phyloP scores from a whole-genome alignment of 2,797 vertebrate species.

The Brotula barbata region DNA sequence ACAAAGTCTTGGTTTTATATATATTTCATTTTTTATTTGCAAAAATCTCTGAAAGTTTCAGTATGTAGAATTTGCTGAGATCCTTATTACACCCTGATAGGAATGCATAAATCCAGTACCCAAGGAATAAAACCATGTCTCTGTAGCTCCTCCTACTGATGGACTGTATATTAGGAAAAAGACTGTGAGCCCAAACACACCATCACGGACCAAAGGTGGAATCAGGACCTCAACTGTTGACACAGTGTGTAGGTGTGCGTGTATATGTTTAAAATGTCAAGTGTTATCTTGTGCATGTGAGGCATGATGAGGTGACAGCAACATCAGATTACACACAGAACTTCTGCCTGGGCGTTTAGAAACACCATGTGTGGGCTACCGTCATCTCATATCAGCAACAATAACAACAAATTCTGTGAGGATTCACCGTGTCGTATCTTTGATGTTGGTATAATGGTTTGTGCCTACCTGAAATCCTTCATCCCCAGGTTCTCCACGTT shows the following conservation, averaged over 20 bases:
- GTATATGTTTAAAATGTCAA: conserved; percentile 4
- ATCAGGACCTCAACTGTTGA: too few species aligned
- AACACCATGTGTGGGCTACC: conserved; percentile 61
- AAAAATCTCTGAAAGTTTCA: too few species aligned
- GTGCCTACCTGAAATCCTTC: conserved; percentile 91
- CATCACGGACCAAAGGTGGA: too few species aligned
- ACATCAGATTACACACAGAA: conserved; percentile 22
- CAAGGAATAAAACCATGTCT: too few species aligned
- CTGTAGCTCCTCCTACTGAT: too few species aligned
- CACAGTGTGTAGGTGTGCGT: not conserved
- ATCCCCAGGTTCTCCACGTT: conserved; percentile 88
- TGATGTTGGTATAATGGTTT: conserved; percentile 22
- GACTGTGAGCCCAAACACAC: too few species aligned
- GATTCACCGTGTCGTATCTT: conserved; percentile 9
- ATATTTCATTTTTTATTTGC: too few species aligned
- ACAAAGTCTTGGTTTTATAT: too few species aligned
- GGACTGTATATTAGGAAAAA: too few species aligned
- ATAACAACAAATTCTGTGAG: not conserved
- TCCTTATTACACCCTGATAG: too few species aligned
- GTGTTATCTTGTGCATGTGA: not conserved
- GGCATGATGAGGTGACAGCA: conserved; percentile 29
- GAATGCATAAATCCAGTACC: too few species aligned
- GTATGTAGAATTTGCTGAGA: too few species aligned
- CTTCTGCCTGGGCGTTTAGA: conserved; percentile 21
- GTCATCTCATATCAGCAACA: conserved; percentile 20